Evolutionary conservation across 64 coral and sea anemone genomes (phyloP).

Genomic region (Pocillopora damicornis): DNA sequence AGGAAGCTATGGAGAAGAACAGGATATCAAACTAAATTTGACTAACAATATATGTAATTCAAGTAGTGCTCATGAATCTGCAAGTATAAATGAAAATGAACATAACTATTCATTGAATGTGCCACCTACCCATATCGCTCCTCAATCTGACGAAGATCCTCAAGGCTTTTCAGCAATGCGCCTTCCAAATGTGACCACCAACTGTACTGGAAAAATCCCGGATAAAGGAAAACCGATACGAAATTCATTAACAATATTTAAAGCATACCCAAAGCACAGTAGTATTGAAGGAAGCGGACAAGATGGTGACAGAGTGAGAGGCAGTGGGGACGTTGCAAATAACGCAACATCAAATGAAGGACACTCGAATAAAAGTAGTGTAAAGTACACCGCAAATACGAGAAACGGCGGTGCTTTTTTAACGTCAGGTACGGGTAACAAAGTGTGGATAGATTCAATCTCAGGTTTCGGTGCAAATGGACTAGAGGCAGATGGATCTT

Average conservation of each 20-base stretch:
- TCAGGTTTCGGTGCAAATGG: background rate
- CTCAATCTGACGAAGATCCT: background rate
- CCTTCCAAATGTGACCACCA: background rate
- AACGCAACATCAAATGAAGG: background rate
- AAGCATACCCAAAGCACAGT: background rate
- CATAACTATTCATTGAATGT: background rate
- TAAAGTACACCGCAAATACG: background rate
- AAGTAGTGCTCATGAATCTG: background rate
- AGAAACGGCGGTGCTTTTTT: background rate
- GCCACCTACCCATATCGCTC: too few relatives aligned
- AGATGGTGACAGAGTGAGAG: background rate
- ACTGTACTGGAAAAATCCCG: background rate
- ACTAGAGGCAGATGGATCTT: background rate
- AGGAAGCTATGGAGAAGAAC: background rate
- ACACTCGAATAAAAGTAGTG: background rate
- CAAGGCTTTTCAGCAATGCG: background rate
- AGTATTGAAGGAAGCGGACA: background rate
- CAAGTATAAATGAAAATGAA: background rate
- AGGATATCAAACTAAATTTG: background rate
- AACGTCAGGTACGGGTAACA: background rate
- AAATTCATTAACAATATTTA: background rate
- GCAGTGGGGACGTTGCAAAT: background rate
- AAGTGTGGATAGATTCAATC: background rate
- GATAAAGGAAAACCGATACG: background rate
- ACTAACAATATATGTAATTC: background rate